A percentile compares a stretch with the other conserved stretches of the same genome.
Evolutionary conservation across 35 echinoderm and acorn worm species (phyloP).

Genomic region (Antedon bifida): DNA sequence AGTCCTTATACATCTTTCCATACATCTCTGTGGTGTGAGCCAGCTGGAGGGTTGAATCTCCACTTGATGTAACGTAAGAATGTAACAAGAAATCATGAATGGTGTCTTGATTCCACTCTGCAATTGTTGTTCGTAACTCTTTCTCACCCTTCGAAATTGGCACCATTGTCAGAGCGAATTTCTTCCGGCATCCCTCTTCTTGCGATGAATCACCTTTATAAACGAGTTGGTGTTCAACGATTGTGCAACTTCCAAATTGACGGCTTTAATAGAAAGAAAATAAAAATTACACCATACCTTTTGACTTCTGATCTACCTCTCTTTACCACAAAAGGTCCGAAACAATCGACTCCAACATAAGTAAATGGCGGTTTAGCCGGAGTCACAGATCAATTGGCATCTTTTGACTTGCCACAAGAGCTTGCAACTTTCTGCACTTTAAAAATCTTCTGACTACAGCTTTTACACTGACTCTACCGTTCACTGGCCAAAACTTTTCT

Average conservation of each 20-base stretch:
- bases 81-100: too few species aligned
- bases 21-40: slow-evolving; percentile 16
- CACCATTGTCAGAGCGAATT: slow-evolving; percentile 13
- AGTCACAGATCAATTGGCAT: slow-evolving; percentile 17
- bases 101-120: too few species aligned
- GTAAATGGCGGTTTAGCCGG: slow-evolving; percentile 13
- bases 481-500: not conserved
- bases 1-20: slow-evolving; percentile 20
- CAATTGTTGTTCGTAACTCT: not conserved
- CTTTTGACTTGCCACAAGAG: not conserved
- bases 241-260: slow-evolving; percentile 20
- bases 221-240: slow-evolving; percentile 15
- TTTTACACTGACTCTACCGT: not conserved
- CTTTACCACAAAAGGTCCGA: slow-evolving; percentile 23
- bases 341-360: slow-evolving; percentile 19
- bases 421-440: not conserved
- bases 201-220: slow-evolving; percentile 13
- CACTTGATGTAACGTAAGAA: too few species aligned
- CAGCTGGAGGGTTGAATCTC: slow-evolving; percentile 16
- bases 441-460: not conserved
- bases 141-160: slow-evolving; percentile 10
- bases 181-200: slow-evolving; percentile 9
- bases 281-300: slow-evolving; percentile 19
- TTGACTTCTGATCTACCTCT: slow-evolving; percentile 2
- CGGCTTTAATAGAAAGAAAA: slow-evolving; percentile 9